phyloP scores from a whole-genome alignment of 2,888 invertebrate genomes.

The Drosophila nigricruria region DNA sequence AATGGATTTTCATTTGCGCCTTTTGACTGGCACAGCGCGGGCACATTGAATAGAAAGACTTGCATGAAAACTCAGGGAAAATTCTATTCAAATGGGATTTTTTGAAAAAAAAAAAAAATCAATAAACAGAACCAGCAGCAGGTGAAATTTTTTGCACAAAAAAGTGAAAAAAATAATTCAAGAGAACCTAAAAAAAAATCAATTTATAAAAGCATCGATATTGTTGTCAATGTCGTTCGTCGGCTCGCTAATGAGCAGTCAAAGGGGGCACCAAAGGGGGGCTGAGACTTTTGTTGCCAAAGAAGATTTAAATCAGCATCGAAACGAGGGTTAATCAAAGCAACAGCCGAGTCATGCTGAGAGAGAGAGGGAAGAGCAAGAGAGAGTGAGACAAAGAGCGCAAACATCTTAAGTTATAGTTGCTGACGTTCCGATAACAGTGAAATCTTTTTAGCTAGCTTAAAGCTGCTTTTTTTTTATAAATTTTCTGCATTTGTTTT shows the following conservation, averaged over 20 bases:
- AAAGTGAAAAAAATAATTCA: slow-evolving; percentile 5
- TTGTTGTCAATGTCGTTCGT: slow-evolving; percentile 46
- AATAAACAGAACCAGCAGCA: slow-evolving; percentile 20
- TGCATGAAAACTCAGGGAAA: not conserved
- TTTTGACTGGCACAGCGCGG: not conserved
- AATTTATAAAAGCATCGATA: slow-evolving; percentile 58
- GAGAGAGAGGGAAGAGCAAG: no score
- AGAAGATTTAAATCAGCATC: slow-evolving; percentile 62
- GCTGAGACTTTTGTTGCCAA: slow-evolving; percentile 12
- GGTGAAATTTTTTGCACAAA: slow-evolving; percentile 48
- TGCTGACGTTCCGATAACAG: slow-evolving; percentile 22
- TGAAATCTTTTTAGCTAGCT: slow-evolving; percentile 33
- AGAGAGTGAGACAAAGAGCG: not conserved
- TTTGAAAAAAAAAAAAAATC: no score
- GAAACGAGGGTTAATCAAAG: slow-evolving; percentile 26
- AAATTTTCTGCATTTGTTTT: slow-evolving; percentile 10
- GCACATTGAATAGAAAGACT: not conserved
- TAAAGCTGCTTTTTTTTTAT: slow-evolving; percentile 32
- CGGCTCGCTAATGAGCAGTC: slow-evolving; percentile 46
- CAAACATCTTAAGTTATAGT: slow-evolving; percentile 4
- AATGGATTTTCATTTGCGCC: slow-evolving; percentile 40
- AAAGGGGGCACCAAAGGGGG: slow-evolving; percentile 20
- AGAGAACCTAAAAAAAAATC: slow-evolving; percentile 33
- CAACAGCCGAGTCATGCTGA: slow-evolving; percentile 11
- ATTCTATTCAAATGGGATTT: not conserved